These are phyloP conservation scores for Lithophane ornitopus DNA, from an alignment of 2,888 invertebrate genomes.

Conservation along the genomic window DNA sequence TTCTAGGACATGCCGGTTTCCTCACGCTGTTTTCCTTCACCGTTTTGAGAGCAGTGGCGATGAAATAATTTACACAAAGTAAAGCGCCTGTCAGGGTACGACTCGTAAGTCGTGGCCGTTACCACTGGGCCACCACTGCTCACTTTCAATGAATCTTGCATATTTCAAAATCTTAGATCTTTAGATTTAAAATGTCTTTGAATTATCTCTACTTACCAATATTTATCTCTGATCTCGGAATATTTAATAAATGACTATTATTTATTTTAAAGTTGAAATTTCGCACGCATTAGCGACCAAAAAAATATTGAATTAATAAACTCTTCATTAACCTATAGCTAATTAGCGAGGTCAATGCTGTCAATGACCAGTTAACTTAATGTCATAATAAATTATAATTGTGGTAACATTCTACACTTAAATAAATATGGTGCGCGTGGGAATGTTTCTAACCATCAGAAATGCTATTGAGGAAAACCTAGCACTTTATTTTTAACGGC, in stretches of 20 bases:
- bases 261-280: not conserved
- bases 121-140: no score
- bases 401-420: constrained; percentile 6
- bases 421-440: constrained; percentile 7
- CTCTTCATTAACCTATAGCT: constrained; percentile 6
- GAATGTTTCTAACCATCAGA: constrained; percentile 9
- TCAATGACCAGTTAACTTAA: constrained; percentile 17
- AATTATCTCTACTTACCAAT: no score
- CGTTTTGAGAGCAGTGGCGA: no score
- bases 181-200: no score
- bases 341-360: constrained; percentile 17
- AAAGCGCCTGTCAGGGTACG: no score
- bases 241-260: not conserved
- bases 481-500: constrained; percentile 2
- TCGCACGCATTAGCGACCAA: not conserved
- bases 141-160: constrained; percentile 11
- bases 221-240: no score
- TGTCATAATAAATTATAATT: constrained; percentile 20
- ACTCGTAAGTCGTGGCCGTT: no score
- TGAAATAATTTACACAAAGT: no score
- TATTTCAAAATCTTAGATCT: not conserved
- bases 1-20: no score
- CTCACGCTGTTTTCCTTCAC: no score
- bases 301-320: constrained; percentile 3
- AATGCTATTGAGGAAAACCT: not conserved